Evolutionary conservation across 2,797 vertebrate species (phyloP), one percentile per base, ranked within the genome.

Genomic region (Neosalanx taihuensis): DNA sequence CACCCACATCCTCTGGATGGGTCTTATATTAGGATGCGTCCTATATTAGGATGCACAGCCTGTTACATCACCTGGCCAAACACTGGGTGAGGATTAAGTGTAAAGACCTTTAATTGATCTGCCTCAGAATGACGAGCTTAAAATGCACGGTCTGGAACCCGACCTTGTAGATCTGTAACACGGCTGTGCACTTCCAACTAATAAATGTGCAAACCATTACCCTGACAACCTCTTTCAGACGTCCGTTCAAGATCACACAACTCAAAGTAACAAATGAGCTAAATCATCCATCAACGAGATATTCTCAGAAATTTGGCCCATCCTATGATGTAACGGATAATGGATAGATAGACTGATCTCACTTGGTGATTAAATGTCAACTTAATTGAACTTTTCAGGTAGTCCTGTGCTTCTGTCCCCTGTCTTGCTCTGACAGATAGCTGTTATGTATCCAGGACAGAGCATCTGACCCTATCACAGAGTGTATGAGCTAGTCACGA

Each of bases 31-130:
- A 85, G 64, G 70, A 91, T 26, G 23, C 23, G 23, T 26, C 23
- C 23, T 26, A 26, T 26, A 26, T 26, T 26, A 26, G 23, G 23
- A 26, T 26, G 23, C 23, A 84, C 77, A 84, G 75, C 72, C 49
- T 3, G 72, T 72, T 63, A 86, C 72, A 77, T 88, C 88, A 85
- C 79, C 85, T 82, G 82, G 84, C 81, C 79, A 87, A 76, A 81
- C 81, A 84, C 81, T 80, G 72, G 73, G 67, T 15, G 79, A 83
- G 84, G 85, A 85, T 87, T 88, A 90, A 83, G 83, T 76, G 77
- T 79, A 64, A 49, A 51, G 82, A 85, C 53, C 78, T 87, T 85
- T 85, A 89, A 92, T 91, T 92, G 87, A 90, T 91, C 89, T 76
- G 81, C 79, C 82, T 81, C 75, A 79, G 82, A 87, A 85, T 87